Conservation (phyloP, 2,888 invertebrate species). For the Apamea anceps region DNA sequence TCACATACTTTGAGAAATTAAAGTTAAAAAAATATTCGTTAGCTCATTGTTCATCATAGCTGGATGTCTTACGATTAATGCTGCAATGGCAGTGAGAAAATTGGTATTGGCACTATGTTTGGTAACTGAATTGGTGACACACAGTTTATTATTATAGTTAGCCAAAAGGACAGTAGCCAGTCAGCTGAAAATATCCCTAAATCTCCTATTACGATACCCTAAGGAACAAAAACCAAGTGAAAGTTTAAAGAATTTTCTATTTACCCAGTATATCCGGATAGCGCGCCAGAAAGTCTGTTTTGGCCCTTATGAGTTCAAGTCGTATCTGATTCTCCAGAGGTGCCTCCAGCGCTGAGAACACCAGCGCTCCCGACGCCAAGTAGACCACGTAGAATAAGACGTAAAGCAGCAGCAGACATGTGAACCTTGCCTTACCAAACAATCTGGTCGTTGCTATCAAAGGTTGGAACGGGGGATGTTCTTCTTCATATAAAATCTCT, state of each 20-base stretch:
- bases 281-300: constrained; percentile 89
- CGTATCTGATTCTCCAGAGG: constrained; percentile 91
- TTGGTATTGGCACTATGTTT: background rate
- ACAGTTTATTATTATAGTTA: background rate
- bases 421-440: constrained; percentile 89
- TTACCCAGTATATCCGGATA: constrained; percentile 92
- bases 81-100: background rate
- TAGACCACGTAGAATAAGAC: constrained; percentile 91
- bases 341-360: constrained; percentile 92
- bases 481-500: constrained; percentile 86
- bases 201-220: background rate
- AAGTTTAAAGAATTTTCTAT: constrained; percentile 32
- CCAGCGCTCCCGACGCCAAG: constrained; percentile 91
- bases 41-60: background rate
- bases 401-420: constrained; percentile 89
- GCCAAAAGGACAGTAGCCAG: background rate
- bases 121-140: background rate
- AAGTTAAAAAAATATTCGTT: background rate
- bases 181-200: background rate
- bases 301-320: constrained; percentile 86
- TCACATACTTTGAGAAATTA: too few relatives aligned
- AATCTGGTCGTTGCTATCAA: constrained; percentile 83
- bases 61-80: background rate
- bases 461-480: constrained; percentile 86
- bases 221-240: background rate